Percentiles rank a stretch among this genome's conserved stretches.
These are phyloP conservation scores for Geodia barretti DNA, from an alignment of 37 sponge, comb jelly and placozoan species.

Conservation along the genomic window DNA sequence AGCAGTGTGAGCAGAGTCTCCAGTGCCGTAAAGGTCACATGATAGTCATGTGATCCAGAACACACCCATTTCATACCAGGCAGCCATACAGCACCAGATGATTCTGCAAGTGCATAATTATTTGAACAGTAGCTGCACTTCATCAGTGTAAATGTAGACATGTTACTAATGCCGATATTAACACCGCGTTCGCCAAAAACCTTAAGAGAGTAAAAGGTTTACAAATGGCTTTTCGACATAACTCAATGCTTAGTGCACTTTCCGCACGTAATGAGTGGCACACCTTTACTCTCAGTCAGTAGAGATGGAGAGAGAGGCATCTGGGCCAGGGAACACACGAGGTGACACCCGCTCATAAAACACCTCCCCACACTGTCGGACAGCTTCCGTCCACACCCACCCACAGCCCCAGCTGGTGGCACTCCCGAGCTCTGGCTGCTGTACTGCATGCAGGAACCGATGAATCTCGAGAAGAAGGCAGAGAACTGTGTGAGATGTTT, in stretches of 20 bases:
- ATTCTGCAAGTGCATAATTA: neutral
- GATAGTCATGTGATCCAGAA: conserved; percentile 16
- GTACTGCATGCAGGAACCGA: neutral
- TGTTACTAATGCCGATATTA: no score
- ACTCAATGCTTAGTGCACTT: no score
- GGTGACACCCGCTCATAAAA: neutral
- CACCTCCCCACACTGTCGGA: neutral
- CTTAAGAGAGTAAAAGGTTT: no score
- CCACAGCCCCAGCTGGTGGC: neutral
- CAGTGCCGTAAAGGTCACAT: conserved; percentile 19
- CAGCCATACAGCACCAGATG: neutral
- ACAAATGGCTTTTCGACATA: no score
- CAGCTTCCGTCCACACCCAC: no score
- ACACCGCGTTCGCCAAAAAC: no score
- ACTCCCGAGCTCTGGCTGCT: neutral
- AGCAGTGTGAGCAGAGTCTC: conserved; percentile 18
- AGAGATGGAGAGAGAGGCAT: no score
- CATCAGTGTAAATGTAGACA: neutral
- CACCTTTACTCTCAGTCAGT: no score
- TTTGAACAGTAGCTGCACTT: no score
- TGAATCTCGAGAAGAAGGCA: neutral
- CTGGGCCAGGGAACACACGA: neutral
- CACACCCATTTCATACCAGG: neutral
- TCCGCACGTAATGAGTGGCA: no score
- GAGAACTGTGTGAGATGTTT: neutral